Percentiles rank a stretch among this genome's conserved stretches.
phyloP scores from a whole-genome alignment of 2,797 vertebrate species.

The Hemitrygon akajei region DNA sequence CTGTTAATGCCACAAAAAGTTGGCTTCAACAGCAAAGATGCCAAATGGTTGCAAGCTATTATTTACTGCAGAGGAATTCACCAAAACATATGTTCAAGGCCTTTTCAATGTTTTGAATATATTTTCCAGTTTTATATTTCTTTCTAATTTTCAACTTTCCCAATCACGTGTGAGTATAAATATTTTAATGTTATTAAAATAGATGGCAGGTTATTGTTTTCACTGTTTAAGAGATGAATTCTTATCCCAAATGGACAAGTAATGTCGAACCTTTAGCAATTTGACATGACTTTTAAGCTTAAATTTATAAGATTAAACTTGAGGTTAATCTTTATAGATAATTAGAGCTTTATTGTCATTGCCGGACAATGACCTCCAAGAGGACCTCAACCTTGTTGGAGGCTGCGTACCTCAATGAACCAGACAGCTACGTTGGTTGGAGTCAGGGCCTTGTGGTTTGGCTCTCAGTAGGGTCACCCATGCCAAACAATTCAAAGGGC shows the following conservation, averaged over 20 bases:
- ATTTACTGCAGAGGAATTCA: not conserved
- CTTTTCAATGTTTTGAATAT: not conserved
- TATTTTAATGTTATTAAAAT: not conserved
- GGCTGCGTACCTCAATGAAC: too few species aligned
- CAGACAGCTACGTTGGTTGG: too few species aligned
- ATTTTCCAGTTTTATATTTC: not conserved
- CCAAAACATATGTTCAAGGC: not conserved
- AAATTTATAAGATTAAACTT: not conserved
- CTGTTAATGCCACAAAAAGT: not conserved
- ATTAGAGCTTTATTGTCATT: too few species aligned
- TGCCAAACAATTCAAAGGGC: too few species aligned
- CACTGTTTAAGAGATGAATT: not conserved
- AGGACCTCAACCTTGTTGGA: too few species aligned
- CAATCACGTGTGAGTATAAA: not conserved
- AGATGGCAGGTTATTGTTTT: not conserved
- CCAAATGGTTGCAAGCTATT: not conserved
- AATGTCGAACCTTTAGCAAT: not conserved
- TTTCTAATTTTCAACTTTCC: not conserved
- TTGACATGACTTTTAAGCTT: not conserved
- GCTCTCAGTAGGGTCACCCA: too few species aligned
- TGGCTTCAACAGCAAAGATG: not conserved
- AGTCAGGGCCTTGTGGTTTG: too few species aligned
- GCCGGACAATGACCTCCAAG: too few species aligned
- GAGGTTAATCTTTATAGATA: not conserved
- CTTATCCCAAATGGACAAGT: not conserved